phyloP scores from a whole-genome alignment of 2,888 invertebrate species.

The Neria commutata region DNA sequence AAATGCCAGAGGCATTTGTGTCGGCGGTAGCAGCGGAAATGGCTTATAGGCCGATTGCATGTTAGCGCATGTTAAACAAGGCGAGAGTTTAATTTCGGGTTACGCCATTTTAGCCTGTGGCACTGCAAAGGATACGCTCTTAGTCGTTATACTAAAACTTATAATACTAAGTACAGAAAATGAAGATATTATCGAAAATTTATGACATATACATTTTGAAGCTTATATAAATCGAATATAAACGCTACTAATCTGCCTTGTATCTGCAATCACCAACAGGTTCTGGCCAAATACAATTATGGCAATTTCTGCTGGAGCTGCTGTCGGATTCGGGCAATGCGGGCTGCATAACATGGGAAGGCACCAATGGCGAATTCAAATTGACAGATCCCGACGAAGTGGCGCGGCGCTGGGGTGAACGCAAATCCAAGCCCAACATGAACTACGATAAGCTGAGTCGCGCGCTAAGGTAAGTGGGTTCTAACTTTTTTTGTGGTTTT shows the following conservation, averaged over 20 bases:
- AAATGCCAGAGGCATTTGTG: too few relatives aligned
- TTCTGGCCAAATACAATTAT: constrained; percentile 97
- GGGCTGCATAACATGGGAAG: constrained; percentile 98
- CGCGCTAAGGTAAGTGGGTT: constrained; percentile 79
- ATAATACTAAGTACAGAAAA: background rate
- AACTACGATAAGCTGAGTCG: constrained; percentile 99
- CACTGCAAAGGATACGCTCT: constrained; percentile 21
- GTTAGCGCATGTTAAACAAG: constrained; percentile 48
- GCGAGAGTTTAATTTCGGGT: constrained; percentile 37
- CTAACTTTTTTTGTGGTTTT: background rate
- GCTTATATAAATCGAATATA: constrained; percentile 4
- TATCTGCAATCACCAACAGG: too few relatives aligned
- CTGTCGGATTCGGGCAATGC: constrained; percentile 95
- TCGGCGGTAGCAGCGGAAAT: constrained; percentile 41
- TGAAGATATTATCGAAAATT: background rate
- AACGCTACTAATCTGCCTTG: background rate
- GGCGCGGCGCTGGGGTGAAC: constrained; percentile 97
- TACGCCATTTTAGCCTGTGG: constrained; percentile 32
- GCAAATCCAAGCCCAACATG: constrained; percentile 99
- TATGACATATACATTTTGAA: background rate
- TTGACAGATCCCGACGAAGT: constrained; percentile 98
- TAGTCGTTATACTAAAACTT: background rate
- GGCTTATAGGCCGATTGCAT: constrained; percentile 58
- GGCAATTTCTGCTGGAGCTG: constrained; percentile 98
- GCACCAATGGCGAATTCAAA: constrained; percentile 98